Conservation (phyloP, 2,888 invertebrate species). For the Tachystola acroxantha region DNA sequence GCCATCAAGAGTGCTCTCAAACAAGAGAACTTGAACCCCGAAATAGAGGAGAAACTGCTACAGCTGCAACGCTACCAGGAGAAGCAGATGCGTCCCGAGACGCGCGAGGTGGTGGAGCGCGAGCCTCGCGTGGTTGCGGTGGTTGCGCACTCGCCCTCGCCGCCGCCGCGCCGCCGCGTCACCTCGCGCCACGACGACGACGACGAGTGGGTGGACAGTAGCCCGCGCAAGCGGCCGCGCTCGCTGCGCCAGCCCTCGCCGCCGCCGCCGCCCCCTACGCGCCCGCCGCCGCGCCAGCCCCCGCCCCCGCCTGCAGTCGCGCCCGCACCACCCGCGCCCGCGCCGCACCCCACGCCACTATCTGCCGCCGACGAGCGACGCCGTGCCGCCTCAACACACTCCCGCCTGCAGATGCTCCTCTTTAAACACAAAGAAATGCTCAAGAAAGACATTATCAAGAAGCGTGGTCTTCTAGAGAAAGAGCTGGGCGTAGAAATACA, state of each 20-base stretch:
- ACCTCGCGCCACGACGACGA: constrained; percentile 53
- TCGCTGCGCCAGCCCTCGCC: constrained; percentile 22
- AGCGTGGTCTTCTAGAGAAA: constrained; percentile 91
- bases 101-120: constrained; percentile 42
- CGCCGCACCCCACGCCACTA: constrained; percentile 21
- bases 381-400: constrained; percentile 75
- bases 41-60: constrained; percentile 93
- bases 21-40: constrained; percentile 93
- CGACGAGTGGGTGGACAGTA: constrained; percentile 64
- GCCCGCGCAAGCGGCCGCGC: constrained; percentile 50
- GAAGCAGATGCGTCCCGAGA: constrained; percentile 83
- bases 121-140: constrained; percentile 42
- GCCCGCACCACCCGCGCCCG: constrained; percentile 13
- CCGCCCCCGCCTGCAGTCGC: constrained; percentile 43
- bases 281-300: constrained; percentile 28
- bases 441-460: constrained; percentile 95
- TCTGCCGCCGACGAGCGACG: constrained; percentile 64
- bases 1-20: constrained; percentile 95
- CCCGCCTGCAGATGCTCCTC: constrained; percentile 84
- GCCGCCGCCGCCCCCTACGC: constrained; percentile 16
- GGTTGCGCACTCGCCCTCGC: constrained; percentile 38
- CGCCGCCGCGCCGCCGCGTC: constrained; percentile 45
- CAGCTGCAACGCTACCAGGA: constrained; percentile 93
- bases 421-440: constrained; percentile 94
- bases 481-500: constrained; percentile 94